Evolutionary conservation across 1,140 invertebrate species (phyloP).

Genomic region (Contarinia nasturtii): DNA sequence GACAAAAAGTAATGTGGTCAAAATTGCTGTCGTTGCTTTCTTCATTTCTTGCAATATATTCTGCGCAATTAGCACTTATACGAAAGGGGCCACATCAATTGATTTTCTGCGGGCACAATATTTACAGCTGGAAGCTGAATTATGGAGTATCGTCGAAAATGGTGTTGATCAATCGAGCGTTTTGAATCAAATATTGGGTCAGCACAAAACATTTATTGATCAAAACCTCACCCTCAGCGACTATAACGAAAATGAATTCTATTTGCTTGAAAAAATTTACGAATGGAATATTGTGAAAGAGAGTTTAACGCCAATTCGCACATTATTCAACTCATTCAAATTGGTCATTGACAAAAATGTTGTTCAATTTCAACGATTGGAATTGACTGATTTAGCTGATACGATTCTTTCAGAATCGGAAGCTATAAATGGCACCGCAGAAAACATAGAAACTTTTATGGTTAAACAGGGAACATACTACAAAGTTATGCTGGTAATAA

Average conservation of each 20-base stretch:
- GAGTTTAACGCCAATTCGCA: constrained; percentile 13
- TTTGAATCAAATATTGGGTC: neutral
- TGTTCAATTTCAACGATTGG: constrained; percentile 17
- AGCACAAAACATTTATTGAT: constrained; percentile 12
- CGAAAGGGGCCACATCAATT: constrained; percentile 14
- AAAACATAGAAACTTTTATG: constrained; percentile 29
- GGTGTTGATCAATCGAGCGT: neutral
- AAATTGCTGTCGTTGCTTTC: neutral
- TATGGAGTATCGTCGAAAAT: constrained; percentile 25
- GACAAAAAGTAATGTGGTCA: neutral
- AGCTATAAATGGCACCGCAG: constrained; percentile 27
- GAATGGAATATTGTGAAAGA: constrained; percentile 19
- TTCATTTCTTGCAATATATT: neutral
- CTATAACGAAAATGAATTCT: constrained; percentile 11
- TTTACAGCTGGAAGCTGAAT: constrained; percentile 25
- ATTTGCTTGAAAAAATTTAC: constrained; percentile 13
- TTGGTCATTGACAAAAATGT: constrained; percentile 3
- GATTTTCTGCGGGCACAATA: constrained; percentile 35
- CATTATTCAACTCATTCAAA: constrained; percentile 8
- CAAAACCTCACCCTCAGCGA: constrained; percentile 6
- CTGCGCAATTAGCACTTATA: neutral
- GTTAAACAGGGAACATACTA: constrained; percentile 38
- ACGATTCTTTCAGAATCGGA: constrained; percentile 32
- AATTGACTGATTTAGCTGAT: constrained; percentile 40
- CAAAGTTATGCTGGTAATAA: constrained; percentile 38